Base-by-base conservation (phyloP, 2,113 vertebrate species). In the Porphyrio hochstetteri region DNA sequence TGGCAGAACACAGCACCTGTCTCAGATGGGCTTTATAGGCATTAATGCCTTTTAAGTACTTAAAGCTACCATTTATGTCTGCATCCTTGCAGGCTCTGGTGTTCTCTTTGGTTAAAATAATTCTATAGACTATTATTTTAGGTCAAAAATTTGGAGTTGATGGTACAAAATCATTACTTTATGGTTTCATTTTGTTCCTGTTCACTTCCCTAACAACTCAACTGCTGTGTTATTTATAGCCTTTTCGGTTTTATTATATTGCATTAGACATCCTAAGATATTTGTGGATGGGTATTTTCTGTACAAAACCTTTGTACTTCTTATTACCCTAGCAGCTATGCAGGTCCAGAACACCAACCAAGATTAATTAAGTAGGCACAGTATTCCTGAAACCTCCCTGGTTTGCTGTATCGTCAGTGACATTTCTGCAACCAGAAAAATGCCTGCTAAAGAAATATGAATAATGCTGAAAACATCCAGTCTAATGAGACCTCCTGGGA, bases 401-500 rank as follows among this genome's bases (percentile, higher is more conserved):
- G 63, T 80, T 87, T 86, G 52, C 20, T 95, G 52, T 83, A 17
- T 56, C 31, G 9, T 50, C 59, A 46, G 38, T 53, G 90, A 90
- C 67, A 63, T 95, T 89, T 68, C 88, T 36, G 80, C 76, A 88
- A 70, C 71, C 72, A 96, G 61, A 31, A 92, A 92, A 95, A 92
- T 48, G 95, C 69, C 40, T 94, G 38, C 40, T 96, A 70, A 96
- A 95, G 92, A 95, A 91, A 55, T 93, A 69, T 10, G 64, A 92
- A 42, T 95, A 91, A 92, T 25, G 50, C 82, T 90, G 38, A 86
- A 97, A 92, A 82, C 82, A 70, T 92, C 82, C 90, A 91, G 63
- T 27, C 77, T 96, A 95, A 95, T 96, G 83, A 97, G 88, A 85
- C n/a, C 70, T 93, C 71, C 82, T 92, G 96, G 92, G 93, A 96